These are phyloP conservation scores for Caenorhabditis doughertyi DNA, from an alignment of 2,888 invertebrate genomes.

Conservation along the genomic window DNA sequence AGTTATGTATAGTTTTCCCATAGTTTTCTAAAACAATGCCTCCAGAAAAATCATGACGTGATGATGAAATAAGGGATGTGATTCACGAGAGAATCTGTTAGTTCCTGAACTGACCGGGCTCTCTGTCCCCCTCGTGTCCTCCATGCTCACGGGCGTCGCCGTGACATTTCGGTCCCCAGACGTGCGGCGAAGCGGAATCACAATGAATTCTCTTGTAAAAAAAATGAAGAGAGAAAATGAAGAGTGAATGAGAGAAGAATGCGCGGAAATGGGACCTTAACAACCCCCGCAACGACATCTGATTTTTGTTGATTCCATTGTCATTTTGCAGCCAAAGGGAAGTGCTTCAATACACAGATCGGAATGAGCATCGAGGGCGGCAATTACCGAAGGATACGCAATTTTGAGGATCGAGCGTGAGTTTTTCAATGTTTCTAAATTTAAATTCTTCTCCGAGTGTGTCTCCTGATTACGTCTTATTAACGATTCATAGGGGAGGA, in stretches of 20 bases:
- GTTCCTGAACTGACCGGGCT: conserved; percentile 56
- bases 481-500: conserved; percentile 51
- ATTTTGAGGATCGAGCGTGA: conserved; percentile 56
- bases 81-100: conserved; percentile 48
- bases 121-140: conserved; percentile 18
- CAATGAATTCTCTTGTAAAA: conserved; percentile 9
- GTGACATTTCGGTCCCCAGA: conserved; percentile 56
- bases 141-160: conserved; percentile 20
- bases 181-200: conserved; percentile 55
- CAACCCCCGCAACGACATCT: conserved; percentile 43
- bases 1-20: conserved; percentile 46
- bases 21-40: conserved; percentile 12
- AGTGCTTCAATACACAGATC: conserved; percentile 67
- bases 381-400: conserved; percentile 64
- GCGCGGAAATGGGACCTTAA: conserved; percentile 23
- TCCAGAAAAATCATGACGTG: conserved; percentile 26
- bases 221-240: neutral
- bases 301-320: conserved; percentile 57
- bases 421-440: conserved; percentile 35
- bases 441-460: conserved; percentile 7
- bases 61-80: conserved; percentile 24
- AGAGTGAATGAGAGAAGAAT: neutral
- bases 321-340: conserved; percentile 60
- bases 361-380: conserved; percentile 68
- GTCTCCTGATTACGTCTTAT: conserved; percentile 49